Evolutionary conservation across 2,797 vertebrate genomes (phyloP).

Genomic region (Chelidonichthys spinosus): DNA sequence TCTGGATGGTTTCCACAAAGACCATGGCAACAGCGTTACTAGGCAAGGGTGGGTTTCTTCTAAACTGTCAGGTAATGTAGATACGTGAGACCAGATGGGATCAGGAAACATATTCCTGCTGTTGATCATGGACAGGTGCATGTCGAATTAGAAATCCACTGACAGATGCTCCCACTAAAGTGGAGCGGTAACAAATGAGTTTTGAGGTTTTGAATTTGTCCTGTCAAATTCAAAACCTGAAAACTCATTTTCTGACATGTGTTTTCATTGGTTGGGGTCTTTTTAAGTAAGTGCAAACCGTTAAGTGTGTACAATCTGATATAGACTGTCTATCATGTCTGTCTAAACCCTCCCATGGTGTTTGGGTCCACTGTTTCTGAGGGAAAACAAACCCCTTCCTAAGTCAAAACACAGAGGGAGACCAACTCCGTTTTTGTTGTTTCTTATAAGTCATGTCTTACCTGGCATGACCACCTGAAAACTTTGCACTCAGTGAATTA

Average conservation of each 20-base stretch:
- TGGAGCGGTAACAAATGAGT: constrained; percentile 12
- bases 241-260: constrained; percentile 2
- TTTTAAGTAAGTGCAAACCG: neutral
- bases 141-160: constrained; percentile 41
- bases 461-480: neutral
- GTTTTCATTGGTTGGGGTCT: neutral
- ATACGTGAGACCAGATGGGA: constrained; percentile 44
- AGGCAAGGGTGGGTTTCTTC: constrained; percentile 58
- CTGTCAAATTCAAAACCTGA: too few relatives aligned
- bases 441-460: too few relatives aligned
- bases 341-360: neutral
- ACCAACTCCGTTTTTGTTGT: constrained; percentile 4
- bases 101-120: constrained; percentile 32
- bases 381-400: constrained; percentile 12
- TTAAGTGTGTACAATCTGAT: neutral
- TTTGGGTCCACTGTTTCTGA: neutral
- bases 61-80: constrained; percentile 51
- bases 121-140: constrained; percentile 31
- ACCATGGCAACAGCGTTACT: constrained; percentile 81
- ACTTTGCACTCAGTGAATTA: constrained; percentile 11
- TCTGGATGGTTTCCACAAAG: constrained; percentile 70
- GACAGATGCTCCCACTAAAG: neutral
- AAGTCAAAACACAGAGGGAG: constrained; percentile 25
- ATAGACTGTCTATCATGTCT: neutral
- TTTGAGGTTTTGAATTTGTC: constrained; percentile 36